phyloP scores from a whole-genome alignment of 2,888 invertebrate genomes.

The Cybosia mesomella region DNA sequence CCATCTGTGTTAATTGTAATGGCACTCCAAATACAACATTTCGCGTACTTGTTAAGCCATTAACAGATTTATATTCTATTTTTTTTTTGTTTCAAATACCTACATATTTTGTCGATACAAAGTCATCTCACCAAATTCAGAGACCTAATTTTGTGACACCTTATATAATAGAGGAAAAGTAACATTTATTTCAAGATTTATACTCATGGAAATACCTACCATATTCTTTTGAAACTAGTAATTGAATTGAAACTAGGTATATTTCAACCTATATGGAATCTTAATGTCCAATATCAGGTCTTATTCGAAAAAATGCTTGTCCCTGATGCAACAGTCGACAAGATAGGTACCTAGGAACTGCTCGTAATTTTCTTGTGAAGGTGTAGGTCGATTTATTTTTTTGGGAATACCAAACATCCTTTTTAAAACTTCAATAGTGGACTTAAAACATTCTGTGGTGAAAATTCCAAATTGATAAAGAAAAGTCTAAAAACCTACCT shows the following conservation, averaged over 20 bases:
- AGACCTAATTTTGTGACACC: no score
- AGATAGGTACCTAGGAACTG: no score
- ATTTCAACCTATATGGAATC: neutral
- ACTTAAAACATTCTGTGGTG: no score
- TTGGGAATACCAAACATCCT: neutral
- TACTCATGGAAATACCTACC: neutral
- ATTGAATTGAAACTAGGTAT: neutral
- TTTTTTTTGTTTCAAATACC: no score
- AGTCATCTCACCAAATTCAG: no score
- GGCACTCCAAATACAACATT: conserved; percentile 34
- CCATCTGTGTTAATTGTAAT: conserved; percentile 43
- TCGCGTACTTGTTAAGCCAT: conserved; percentile 34
- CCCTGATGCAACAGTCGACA: neutral
- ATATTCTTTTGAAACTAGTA: no score
- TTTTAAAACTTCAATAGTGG: neutral
- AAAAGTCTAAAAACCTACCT: no score
- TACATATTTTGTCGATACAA: no score
- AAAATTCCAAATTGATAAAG: no score
- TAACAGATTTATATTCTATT: neutral
- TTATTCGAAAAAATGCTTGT: neutral
- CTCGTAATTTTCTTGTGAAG: neutral
- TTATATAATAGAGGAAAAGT: no score
- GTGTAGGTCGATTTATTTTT: neutral
- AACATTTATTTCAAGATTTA: no score
- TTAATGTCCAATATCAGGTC: neutral